Evolutionary conservation across 1,140 invertebrate genomes (phyloP).

Genomic region (Ridgeia piscesae): DNA sequence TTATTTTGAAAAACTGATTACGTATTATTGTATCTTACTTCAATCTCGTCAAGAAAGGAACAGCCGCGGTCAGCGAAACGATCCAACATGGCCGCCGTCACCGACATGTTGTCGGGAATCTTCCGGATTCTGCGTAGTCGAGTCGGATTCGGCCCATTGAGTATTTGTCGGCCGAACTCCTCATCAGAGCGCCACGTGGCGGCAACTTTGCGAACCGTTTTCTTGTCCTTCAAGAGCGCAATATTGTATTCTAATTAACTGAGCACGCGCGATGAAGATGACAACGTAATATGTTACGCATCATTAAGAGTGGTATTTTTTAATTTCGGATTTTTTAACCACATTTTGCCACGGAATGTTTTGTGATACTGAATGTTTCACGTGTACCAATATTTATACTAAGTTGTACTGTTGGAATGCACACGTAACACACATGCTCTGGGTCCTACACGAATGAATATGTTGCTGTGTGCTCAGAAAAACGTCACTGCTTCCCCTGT

Average conservation of each 20-base stretch:
- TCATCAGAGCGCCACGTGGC: constrained; percentile 14
- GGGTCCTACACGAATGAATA: too few species aligned
- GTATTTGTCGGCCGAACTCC: constrained; percentile 21
- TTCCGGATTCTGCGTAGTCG: not conserved
- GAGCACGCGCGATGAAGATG: not conserved
- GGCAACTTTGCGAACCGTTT: not conserved
- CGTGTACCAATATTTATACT: too few species aligned
- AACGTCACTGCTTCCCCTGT: too few species aligned
- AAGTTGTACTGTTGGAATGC: too few species aligned
- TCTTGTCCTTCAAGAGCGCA: not conserved
- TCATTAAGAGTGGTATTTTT: not conserved
- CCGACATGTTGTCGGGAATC: constrained; percentile 5
- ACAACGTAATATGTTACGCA: not conserved
- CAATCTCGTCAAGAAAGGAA: not conserved
- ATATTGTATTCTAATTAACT: not conserved
- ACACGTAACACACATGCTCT: too few species aligned
- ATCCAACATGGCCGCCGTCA: not conserved
- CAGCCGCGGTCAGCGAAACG: not conserved
- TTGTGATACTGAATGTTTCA: too few species aligned
- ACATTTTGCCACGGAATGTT: too few species aligned
- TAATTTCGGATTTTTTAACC: too few species aligned
- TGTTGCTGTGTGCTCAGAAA: too few species aligned
- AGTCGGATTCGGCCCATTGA: constrained; percentile 17
- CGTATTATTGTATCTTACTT: not conserved
- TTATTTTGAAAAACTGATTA: too few species aligned